Evolutionary conservation across 2,797 vertebrate species (phyloP).

Genomic region (Varecia variegata): DNA sequence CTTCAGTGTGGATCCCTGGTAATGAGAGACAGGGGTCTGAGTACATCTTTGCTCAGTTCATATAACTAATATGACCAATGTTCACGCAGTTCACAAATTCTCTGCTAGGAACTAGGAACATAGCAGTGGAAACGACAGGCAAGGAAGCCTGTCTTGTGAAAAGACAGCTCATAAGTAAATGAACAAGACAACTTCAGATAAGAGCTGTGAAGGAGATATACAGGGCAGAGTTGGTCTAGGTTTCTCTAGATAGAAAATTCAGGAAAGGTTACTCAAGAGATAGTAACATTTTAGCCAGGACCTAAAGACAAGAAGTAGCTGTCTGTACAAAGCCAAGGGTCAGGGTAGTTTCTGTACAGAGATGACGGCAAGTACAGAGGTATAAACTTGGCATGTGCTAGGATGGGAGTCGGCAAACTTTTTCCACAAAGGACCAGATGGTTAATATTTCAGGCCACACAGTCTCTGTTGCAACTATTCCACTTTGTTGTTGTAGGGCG

Average conservation of each 20-base stretch:
- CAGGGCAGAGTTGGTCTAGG: too few species aligned
- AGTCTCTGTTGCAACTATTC: neutral
- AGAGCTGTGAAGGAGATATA: neutral
- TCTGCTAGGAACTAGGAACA: neutral
- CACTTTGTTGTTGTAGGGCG: neutral
- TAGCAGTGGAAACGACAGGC: neutral
- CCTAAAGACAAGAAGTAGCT: neutral
- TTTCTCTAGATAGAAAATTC: slow-evolving; percentile 5
- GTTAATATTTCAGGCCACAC: accelerated
- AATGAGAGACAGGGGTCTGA: slow-evolving; percentile 66
- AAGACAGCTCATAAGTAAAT: neutral
- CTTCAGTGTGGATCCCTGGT: slow-evolving; percentile 63
- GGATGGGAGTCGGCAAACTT: neutral
- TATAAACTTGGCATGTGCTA: neutral
- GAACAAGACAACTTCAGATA: neutral
- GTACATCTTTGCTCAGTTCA: neutral
- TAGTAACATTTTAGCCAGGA: neutral
- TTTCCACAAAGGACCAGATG: neutral
- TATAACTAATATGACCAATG: neutral
- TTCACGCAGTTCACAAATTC: neutral
- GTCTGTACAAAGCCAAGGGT: neutral
- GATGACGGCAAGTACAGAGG: neutral
- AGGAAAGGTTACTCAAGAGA: neutral
- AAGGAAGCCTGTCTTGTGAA: neutral
- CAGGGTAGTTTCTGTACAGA: neutral